Base-by-base conservation (phyloP, 2,888 invertebrate genomes). In the Candidula unifasciata region DNA sequence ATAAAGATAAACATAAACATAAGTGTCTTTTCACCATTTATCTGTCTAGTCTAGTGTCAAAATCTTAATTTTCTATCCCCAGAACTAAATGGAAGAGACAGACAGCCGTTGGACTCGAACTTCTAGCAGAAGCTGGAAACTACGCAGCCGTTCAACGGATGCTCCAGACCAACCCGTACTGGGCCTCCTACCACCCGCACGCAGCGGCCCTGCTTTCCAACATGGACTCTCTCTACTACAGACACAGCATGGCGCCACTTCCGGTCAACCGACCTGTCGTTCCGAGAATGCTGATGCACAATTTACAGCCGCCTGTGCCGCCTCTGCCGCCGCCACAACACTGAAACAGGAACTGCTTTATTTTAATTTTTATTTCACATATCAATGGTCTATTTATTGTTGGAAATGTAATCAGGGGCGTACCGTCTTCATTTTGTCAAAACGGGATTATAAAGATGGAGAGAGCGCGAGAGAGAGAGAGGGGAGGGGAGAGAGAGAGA, bases 51-150 rank as follows among this genome's bases (percentile, higher is more conserved):
- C n/a, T n/a, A n/a, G n/a, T n/a, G n/a, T n/a, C n/a, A n/a, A n/a
- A n/a, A n/a, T n/a, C n/a, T n/a, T n/a, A n/a, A n/a, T 5, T 27
- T 64, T 24, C 54, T 27, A 79, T 35, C 92, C 93, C 60, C 95
- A 97, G 98, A 94, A 99, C 99, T 93, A 99, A 99, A 95, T 99
- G 99, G 99, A 99, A 99, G 94, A 96, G 99, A 1, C 99, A 99
- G 94, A 98, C 99, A 27, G 98, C 99, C 0, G 99, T 99, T 3
- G 99, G 99, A 0, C 94, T 99, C 89, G 99, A 99, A 94, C 95
- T 99, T 68, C 95, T 99, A 84, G 98, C 98, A 2, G 99, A 99
- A 94, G 98, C 99, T 0, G 98, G 98, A 16, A 99, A 99, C 95
- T 98, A 97, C 94, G 98, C 98, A 0, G 99, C 99, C n/a, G 97